A percentile compares a stretch with the other conserved stretches of the same genome.
phyloP scores from a whole-genome alignment of 1,140 invertebrate species.

The Sitobion miscanthi region DNA sequence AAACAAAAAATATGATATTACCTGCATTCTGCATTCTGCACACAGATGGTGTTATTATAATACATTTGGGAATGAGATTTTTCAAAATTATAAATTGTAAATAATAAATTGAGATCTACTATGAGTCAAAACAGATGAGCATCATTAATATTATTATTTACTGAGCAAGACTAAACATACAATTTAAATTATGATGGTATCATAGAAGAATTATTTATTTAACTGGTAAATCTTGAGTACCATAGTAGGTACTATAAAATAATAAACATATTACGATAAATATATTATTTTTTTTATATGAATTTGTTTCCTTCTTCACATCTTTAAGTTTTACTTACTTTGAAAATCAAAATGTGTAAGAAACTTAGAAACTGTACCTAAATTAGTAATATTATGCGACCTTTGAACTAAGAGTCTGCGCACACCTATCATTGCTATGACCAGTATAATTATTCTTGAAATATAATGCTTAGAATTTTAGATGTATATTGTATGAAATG shows the following conservation, averaged over 20 bases:
- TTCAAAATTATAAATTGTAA: neutral
- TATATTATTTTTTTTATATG: neutral
- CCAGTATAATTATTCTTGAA: neutral
- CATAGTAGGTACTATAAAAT: neutral
- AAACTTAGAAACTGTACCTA: neutral
- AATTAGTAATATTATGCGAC: neutral
- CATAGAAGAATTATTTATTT: too few relatives aligned
- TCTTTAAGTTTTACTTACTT: neutral
- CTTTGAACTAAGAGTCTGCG: neutral
- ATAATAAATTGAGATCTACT: neutral
- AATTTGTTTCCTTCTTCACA: neutral
- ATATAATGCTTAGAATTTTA: neutral
- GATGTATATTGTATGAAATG: neutral
- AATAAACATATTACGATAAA: neutral
- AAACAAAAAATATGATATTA: neutral
- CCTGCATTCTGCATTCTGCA: neutral
- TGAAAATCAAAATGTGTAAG: neutral
- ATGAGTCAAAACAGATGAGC: neutral
- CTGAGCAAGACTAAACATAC: neutral
- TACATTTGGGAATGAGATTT: neutral
- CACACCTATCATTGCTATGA: neutral
- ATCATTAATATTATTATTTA: neutral
- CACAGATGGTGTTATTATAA: neutral
- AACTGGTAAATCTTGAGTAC: too few relatives aligned
- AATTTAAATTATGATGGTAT: neutral